Base-by-base conservation (phyloP, 2,797 vertebrate genomes). In the Eupleurogrammus muticus region DNA sequence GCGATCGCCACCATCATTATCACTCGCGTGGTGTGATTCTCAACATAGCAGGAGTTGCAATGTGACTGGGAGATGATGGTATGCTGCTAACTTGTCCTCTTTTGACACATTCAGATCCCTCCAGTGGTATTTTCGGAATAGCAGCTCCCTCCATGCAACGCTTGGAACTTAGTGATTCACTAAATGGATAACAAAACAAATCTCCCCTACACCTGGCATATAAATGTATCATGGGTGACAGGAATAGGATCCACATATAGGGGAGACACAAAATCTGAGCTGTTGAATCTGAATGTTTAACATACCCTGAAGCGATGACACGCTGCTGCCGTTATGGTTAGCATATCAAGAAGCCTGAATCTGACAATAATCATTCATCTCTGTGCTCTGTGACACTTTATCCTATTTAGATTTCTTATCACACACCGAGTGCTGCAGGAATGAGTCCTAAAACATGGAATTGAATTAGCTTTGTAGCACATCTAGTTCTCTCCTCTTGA, bases 1-100 rank as follows among this genome's bases (percentile, higher is more conserved):
- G 76, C 11, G 34, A 85, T 78, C 35, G 42, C 78, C 79, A 85
- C 80, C 76, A 86, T 90, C 85, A 87, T 90, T 86, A 88, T 76
- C 86, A 80, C 79, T 82, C 42, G 69, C 2, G 23, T 42, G 63
- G 77, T 73, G 85, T 21, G 80, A 88, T 75, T 85, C 82, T 88
- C 77, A 65, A 69, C 74, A 66, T 54, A 72, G 79, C 81, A 61
- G 66, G 21, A 51, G 56, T 51, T 77, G 66, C 75, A 17, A 36
- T 70, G 78, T 84, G 81, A 73, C 80, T 70, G 58, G 51, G 66
- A 68, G 65, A 83, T 53, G 79, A 66, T 53, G 74, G 35, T n/a
- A 46, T 54, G 62, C 42, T 46, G 70, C 53, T 73, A 75, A 61
- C 64, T 63, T 60, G 71, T 64, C 54, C 0, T 57, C 52, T 54